These are phyloP conservation scores for Eulemur mongoz DNA, from an alignment of 2,797 vertebrate genomes.

Conservation along the genomic window DNA sequence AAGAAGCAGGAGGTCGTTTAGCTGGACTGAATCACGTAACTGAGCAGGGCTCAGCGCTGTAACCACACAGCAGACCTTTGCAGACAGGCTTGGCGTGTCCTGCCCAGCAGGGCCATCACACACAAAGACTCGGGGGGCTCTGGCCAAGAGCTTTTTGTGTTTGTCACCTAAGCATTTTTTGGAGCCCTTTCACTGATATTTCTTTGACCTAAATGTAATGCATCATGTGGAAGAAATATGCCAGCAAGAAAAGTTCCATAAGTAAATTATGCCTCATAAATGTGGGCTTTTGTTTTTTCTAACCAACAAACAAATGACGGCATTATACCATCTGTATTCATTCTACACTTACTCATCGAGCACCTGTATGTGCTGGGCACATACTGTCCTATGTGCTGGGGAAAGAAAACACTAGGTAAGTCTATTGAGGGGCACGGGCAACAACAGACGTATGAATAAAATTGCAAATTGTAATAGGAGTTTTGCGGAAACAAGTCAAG, in stretches of 20 bases:
- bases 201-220: neutral
- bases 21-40: neutral
- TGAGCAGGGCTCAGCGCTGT: neutral
- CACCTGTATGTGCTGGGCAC: neutral
- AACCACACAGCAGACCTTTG: neutral
- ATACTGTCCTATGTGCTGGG: neutral
- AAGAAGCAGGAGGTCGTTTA: neutral
- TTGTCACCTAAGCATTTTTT: neutral
- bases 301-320: neutral
- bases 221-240: neutral
- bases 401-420: neutral
- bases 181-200: neutral
- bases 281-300: neutral
- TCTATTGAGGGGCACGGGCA: neutral
- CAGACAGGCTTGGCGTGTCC: neutral
- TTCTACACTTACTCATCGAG: neutral
- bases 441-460: neutral
- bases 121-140: neutral
- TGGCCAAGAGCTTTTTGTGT: neutral
- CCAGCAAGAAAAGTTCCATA: neutral
- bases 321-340: neutral
- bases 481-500: neutral
- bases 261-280: neutral
- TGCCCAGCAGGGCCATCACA: neutral
- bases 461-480: neutral